A percentile compares a stretch with the other conserved stretches of the same genome.
Evolutionary conservation across 2,797 vertebrate species (phyloP).

Genomic region (Chelon labrosus): DNA sequence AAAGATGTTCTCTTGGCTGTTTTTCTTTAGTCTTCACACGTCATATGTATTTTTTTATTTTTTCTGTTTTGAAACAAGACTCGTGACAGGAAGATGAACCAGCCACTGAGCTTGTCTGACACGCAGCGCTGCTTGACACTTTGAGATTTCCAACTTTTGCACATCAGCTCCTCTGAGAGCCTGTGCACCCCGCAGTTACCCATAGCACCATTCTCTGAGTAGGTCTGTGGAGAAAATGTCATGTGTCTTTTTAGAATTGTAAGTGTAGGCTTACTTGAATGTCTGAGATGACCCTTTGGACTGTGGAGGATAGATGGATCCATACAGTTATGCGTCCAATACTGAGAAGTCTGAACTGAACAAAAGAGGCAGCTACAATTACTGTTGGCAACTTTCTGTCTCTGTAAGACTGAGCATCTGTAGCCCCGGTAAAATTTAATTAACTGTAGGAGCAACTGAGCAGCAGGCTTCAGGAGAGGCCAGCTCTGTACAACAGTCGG

Average conservation of each 20-base stretch:
- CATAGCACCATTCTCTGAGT: neutral
- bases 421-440: too few species aligned
- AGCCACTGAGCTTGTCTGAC: constrained; percentile 4
- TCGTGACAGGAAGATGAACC: constrained; percentile 14
- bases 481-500: too few species aligned
- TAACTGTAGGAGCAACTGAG: too few species aligned
- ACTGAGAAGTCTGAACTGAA: constrained; percentile 8
- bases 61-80: neutral
- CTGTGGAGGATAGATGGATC: neutral
- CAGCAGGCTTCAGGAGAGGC: too few species aligned
- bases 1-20: neutral
- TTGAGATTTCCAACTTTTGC: neutral
- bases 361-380: neutral
- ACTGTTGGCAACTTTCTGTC: constrained; percentile 4
- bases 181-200: neutral
- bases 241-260: neutral
- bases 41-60: neutral
- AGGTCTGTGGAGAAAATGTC: neutral
- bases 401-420: too few species aligned
- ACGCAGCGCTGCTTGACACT: neutral
- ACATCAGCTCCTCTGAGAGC: neutral
- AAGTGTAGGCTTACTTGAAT: neutral
- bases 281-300: neutral
- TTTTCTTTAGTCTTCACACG: constrained; percentile 5
- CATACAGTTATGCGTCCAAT: neutral